These are phyloP conservation scores for Cyphomyrmex costatus DNA, from an alignment of 1,140 invertebrate genomes.

Conservation along the genomic window DNA sequence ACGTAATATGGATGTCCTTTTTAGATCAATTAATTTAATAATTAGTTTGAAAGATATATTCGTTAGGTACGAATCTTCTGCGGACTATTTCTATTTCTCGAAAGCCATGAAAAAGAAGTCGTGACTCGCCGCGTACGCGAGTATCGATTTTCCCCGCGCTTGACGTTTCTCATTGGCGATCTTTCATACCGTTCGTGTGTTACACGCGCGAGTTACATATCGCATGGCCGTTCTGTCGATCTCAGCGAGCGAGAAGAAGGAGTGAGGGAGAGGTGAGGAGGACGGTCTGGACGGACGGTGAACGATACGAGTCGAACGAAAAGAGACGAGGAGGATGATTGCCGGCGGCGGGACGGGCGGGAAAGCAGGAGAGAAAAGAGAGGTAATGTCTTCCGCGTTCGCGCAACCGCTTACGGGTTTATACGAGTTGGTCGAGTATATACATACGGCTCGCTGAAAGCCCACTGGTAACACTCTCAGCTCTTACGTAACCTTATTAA, in stretches of 20 bases:
- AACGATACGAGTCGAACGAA: constrained; percentile 33
- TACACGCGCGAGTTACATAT: constrained; percentile 47
- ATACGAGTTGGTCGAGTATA: constrained; percentile 66
- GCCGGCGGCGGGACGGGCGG: constrained; percentile 18
- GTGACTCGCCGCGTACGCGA: neutral
- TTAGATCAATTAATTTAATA: neutral
- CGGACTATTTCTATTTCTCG: neutral
- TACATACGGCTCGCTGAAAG: constrained; percentile 68
- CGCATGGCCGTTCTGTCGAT: constrained; percentile 33
- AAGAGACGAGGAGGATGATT: constrained; percentile 53
- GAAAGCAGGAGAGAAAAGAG: constrained; percentile 1
- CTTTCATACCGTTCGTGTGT: constrained; percentile 14
- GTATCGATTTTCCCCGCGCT: constrained; percentile 37
- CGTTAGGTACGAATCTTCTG: neutral
- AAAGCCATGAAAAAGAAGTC: constrained; percentile 63
- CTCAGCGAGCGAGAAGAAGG: constrained; percentile 19
- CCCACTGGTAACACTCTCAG: constrained; percentile 69
- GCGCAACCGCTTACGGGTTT: constrained; percentile 78
- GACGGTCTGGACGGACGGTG: neutral
- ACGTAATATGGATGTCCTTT: neutral
- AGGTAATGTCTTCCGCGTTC: constrained; percentile 80
- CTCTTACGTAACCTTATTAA: constrained; percentile 80
- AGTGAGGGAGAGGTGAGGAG: constrained; percentile 35
- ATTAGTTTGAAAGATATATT: neutral
- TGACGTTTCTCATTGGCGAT: constrained; percentile 17